These are phyloP conservation scores for Coranthus polyacanthus DNA, from an alignment of 2,797 vertebrate genomes.

Conservation along the genomic window DNA sequence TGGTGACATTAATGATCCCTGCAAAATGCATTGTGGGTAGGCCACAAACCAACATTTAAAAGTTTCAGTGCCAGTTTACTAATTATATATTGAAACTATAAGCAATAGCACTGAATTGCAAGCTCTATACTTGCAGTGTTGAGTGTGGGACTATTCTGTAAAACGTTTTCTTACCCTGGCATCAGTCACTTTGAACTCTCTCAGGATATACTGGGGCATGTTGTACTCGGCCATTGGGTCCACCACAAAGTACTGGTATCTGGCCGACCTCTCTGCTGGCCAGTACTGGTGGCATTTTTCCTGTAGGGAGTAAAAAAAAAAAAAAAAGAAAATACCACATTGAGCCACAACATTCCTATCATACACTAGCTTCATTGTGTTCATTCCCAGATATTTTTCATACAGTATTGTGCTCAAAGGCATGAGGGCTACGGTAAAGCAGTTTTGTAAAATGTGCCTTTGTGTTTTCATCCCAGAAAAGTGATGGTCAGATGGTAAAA, in stretches of 20 bases:
- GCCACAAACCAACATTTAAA: slow-evolving; percentile 12
- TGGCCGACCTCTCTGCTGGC: slow-evolving; percentile 98
- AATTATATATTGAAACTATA: slow-evolving; percentile 8
- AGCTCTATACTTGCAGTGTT: slow-evolving; percentile 10
- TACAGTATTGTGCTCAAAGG: slow-evolving; percentile 19
- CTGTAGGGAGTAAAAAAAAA: slow-evolving; percentile 73
- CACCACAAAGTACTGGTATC: slow-evolving; percentile 99
- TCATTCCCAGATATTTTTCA: slow-evolving; percentile 38
- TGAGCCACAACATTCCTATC: slow-evolving; percentile 50
- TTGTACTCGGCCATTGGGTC: slow-evolving; percentile 99
- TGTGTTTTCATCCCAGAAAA: slow-evolving; percentile 7
- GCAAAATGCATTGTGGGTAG: not conserved
- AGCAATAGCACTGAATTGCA: slow-evolving; percentile 13
- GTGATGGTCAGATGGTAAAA: slow-evolving; percentile 8
- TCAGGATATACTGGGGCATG: slow-evolving; percentile 99
- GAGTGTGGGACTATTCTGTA: slow-evolving; percentile 11
- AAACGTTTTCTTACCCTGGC: slow-evolving; percentile 91
- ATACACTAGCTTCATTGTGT: slow-evolving; percentile 47
- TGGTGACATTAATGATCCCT: no score
- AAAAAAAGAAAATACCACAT: slow-evolving; percentile 57
- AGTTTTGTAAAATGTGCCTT: slow-evolving; percentile 8
- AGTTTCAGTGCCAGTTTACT: no score
- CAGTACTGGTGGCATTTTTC: slow-evolving; percentile 99
- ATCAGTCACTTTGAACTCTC: slow-evolving; percentile 99
- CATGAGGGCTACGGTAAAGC: slow-evolving; percentile 17